Evolutionary conservation across 2,113 vertebrate genomes (phyloP).

Genomic region (Platysteira castanea): DNA sequence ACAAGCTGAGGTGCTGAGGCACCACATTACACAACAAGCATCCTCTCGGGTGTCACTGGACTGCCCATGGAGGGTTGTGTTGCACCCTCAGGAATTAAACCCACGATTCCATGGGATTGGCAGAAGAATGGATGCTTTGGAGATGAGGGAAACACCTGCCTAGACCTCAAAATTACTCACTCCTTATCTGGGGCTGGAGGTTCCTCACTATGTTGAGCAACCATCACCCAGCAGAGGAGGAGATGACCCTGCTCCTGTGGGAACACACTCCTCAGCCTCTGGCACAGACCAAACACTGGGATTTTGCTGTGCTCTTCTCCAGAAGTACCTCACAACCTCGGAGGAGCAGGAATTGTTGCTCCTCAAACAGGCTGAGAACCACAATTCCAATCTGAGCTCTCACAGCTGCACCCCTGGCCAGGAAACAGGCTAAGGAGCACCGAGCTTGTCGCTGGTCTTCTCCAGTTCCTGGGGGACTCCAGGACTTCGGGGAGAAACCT

Average conservation of each 20-base stretch:
- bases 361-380: background rate
- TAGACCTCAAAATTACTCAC: background rate
- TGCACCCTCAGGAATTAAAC: background rate
- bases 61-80: accelerated
- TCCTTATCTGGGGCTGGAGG: background rate
- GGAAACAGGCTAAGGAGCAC: background rate
- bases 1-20: background rate
- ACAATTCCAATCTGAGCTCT: background rate
- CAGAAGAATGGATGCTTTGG: background rate
- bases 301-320: accelerated
- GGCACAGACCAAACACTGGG: accelerated
- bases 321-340: background rate
- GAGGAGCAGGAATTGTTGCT: background rate
- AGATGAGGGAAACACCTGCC: background rate
- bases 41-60: accelerated
- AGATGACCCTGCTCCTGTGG: background rate
- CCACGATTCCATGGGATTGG: accelerated
- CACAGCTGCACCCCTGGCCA: background rate
- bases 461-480: background rate
- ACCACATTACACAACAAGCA: accelerated
- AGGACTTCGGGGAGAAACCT: background rate
- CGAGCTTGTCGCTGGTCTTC: accelerated
- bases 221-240: background rate
- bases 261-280: background rate
- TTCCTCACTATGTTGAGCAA: accelerated